Evolutionary conservation across 2,113 vertebrate genomes (phyloP).

Genomic region (Hippolais icterina): DNA sequence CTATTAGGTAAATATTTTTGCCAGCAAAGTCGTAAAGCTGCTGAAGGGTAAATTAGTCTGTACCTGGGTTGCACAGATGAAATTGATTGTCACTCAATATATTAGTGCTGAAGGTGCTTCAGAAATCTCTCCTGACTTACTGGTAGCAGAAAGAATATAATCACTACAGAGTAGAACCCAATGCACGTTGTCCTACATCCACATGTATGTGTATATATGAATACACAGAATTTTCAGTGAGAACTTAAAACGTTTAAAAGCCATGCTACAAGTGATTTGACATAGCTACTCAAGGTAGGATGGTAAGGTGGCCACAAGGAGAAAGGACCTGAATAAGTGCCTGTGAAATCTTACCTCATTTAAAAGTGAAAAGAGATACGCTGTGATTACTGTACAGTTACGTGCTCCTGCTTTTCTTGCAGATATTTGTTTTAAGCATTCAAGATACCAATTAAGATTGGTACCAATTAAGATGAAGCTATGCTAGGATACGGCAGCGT

Average conservation of each 20-base stretch:
- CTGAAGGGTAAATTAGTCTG: not conserved
- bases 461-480: not conserved
- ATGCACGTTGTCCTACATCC: rapidly evolving
- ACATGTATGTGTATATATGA: rapidly evolving
- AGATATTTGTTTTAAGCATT: not conserved
- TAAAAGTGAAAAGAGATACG: not conserved
- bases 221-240: not conserved
- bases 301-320: not conserved
- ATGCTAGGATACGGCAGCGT: not conserved
- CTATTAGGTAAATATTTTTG: not conserved
- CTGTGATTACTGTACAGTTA: not conserved
- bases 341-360: not conserved
- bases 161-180: not conserved
- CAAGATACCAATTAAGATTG: not conserved
- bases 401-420: not conserved
- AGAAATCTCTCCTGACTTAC: not conserved
- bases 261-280: rapidly evolving
- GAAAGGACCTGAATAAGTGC: not conserved
- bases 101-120: not conserved
- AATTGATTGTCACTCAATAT: rapidly evolving
- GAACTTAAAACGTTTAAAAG: not conserved
- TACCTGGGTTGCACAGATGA: too few relatives aligned
- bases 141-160: not conserved
- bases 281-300: rapidly evolving
- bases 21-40: not conserved